phyloP scores from a whole-genome alignment of 1,140 invertebrate species.

The Aphidius ervi region DNA sequence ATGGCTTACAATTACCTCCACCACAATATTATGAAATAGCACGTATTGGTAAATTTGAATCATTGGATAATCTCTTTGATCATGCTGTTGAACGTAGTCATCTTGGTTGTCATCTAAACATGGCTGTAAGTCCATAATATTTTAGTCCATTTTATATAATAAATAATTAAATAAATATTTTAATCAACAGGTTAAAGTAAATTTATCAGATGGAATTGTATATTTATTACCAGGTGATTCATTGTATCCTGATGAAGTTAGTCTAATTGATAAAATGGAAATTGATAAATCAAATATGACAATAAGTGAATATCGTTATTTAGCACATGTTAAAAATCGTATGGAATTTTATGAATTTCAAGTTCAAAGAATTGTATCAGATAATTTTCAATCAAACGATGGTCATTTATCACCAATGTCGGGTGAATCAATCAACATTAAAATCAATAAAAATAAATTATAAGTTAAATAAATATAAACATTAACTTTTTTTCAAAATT shows the following conservation, averaged over 20 bases:
- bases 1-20: slow-evolving; percentile 31
- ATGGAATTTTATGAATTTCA: slow-evolving; percentile 30
- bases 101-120: slow-evolving; percentile 41
- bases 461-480: slow-evolving; percentile 8
- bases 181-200: slow-evolving; percentile 27
- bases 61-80: slow-evolving; percentile 48
- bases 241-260: slow-evolving; percentile 39
- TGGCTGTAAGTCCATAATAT: slow-evolving; percentile 54
- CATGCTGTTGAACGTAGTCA: slow-evolving; percentile 44
- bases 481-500: slow-evolving; percentile 6
- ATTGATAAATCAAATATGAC: slow-evolving; percentile 35
- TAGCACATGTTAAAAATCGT: slow-evolving; percentile 33
- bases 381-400: slow-evolving; percentile 30
- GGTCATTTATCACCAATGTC: slow-evolving; percentile 26
- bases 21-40: slow-evolving; percentile 59
- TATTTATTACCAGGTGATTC: slow-evolving; percentile 40
- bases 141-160: no score
- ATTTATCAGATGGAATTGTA: slow-evolving; percentile 34
- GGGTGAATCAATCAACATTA: slow-evolving; percentile 17
- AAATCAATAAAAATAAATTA: slow-evolving; percentile 15
- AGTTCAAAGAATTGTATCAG: slow-evolving; percentile 26
- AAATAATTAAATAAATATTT: slow-evolving; percentile 4
- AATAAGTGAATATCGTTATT: slow-evolving; percentile 32
- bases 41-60: slow-evolving; percentile 46
- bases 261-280: slow-evolving; percentile 25